Conservation (phyloP, 2,797 vertebrate genomes). For the Alauda arvensis region DNA sequence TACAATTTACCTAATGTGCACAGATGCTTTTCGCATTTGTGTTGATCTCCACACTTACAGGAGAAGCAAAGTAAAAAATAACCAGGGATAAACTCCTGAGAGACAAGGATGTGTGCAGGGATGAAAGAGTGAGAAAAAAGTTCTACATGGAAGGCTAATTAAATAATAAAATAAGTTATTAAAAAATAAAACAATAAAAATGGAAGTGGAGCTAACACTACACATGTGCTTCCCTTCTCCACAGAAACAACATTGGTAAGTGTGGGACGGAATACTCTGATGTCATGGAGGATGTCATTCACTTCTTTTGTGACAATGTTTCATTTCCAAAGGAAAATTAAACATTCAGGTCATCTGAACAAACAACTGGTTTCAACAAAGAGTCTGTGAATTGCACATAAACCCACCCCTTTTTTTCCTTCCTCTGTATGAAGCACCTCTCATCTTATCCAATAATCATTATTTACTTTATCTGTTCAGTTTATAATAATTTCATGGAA, state of each 20-base stretch:
- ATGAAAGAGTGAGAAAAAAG: background rate
- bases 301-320: background rate
- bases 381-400: background rate
- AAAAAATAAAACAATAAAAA: background rate
- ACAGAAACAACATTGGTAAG: background rate
- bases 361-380: background rate
- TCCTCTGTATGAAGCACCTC: background rate
- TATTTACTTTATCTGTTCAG: background rate
- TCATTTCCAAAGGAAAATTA: background rate
- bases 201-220: background rate
- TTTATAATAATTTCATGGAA: background rate
- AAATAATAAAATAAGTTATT: background rate
- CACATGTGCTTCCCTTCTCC: background rate
- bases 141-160: background rate
- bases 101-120: background rate
- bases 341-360: background rate
- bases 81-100: background rate
- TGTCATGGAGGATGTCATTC: background rate
- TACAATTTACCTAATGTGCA: rapidly evolving
- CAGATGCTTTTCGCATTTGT: background rate
- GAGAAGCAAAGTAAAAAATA: background rate
- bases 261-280: background rate
- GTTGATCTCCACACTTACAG: background rate
- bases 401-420: background rate
- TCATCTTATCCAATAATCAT: background rate